Base-by-base conservation (phyloP, 1,140 invertebrate genomes). In the Zaprionus ghesquierei region DNA sequence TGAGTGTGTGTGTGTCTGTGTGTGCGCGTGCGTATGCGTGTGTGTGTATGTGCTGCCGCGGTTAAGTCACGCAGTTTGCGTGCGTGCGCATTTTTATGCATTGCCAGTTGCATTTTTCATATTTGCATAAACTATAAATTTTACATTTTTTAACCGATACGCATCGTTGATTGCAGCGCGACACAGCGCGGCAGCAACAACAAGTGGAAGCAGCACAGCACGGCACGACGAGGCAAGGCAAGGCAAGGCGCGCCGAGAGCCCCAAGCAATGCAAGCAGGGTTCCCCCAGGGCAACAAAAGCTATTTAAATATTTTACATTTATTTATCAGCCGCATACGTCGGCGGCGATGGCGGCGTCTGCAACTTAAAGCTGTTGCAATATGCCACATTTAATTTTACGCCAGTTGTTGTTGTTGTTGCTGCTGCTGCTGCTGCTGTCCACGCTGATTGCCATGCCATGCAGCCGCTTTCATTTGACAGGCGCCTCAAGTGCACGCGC, bases 61-160 rank as follows among this genome's bases (percentile, higher is more conserved):
- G 68, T 74, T 73, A 63, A 75, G 71, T 69, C 75, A 75, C 76
- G 81, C 79, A 79, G 86, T 79, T 85, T 90, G 86, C 87, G 86
- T 90, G 84, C 87, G 82, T 87, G 82, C 80, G 85, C 84, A 89
- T 89, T 89, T 89, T 89, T 89, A 89, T 89, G 85, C 84, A 89
- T 89, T 84, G 80, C 79, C 85, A 89, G 84, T 80, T 89, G 84
- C 84, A 89, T 89, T 89, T 89, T 89, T 89, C 85, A 89, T 89
- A 89, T 89, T 89, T 89, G 84, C 84, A 89, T 89, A 89, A 89
- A 89, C 84, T 89, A 89, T 89, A 89, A 89, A 89, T 89, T 89
- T 84, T 89, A 89, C 84, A 89, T 89, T 89, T 89, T 87, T 89
- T 89, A 89, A 89, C 80, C 84, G 84, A 89, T 89, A 89, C 84